Conservation (phyloP, 1,140 invertebrate genomes). For the Formica selysi region DNA sequence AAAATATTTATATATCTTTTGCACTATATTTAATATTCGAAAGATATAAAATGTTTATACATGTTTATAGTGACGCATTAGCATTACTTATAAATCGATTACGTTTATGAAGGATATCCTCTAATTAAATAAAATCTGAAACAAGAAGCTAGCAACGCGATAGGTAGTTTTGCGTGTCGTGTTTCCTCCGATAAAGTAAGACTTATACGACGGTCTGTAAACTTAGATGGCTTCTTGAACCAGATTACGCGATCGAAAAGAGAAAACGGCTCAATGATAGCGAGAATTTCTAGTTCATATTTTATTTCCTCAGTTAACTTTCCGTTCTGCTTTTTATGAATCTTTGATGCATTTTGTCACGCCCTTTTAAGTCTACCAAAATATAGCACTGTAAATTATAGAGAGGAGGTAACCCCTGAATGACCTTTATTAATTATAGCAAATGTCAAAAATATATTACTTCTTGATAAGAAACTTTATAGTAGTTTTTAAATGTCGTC, state of each 20-base stretch:
- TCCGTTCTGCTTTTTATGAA: constrained; percentile 20
- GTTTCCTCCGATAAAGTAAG: constrained; percentile 57
- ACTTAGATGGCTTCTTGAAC: constrained; percentile 80
- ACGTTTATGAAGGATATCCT: not conserved
- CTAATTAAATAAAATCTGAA: constrained; percentile 45
- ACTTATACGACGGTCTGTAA: constrained; percentile 74
- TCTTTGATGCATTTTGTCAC: not conserved
- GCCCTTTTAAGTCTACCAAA: constrained; percentile 4
- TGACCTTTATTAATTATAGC: constrained; percentile 64
- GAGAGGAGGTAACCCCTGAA: not conserved
- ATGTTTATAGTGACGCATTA: not conserved
- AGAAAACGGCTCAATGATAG: constrained; percentile 74
- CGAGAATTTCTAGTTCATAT: constrained; percentile 64
- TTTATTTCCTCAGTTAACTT: constrained; percentile 4
- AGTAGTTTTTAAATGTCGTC: not conserved
- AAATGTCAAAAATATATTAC: constrained; percentile 40
- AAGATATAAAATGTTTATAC: not conserved
- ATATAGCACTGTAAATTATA: not conserved
- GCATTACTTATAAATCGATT: not conserved
- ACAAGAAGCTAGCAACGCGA: not conserved
- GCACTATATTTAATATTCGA: not conserved
- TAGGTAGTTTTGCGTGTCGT: constrained; percentile 14
- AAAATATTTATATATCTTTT: not conserved
- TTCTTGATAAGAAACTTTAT: not conserved
- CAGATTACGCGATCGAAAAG: constrained; percentile 68